Base-by-base conservation (phyloP, 1,140 invertebrate species). In the Pseudachorutes palmiensis region DNA sequence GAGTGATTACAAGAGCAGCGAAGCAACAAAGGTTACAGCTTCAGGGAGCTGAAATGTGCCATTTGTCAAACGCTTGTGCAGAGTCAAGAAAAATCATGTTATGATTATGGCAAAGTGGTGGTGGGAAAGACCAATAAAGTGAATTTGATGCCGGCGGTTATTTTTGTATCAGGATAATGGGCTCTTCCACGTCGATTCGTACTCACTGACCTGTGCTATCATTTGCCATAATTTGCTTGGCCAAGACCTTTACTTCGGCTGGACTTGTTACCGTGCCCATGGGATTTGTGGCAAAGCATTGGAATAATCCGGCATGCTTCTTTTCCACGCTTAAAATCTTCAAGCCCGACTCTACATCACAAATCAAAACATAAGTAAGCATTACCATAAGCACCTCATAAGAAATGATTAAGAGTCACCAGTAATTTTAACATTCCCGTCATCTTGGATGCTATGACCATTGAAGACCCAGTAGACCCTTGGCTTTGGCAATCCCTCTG, bases 201-300 rank as follows among this genome's bases (percentile, higher is more conserved):
- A n/a, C n/a, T n/a, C n/a, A 36, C 61, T 29, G 51, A 69, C 68
- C 68, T 63, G 62, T 64, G 45, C 68, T 69, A 65, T 68, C 70
- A 58, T 49, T 71, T 29, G 82, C 83, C 2, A 83, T 82, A 28
- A 88, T 87, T 75, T 89, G 86, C 73, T 86, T 84, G 0, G 90
- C 89, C 65, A 85, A 84, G 0, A 93, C 90, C 64, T 83, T 83
- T 36, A 92, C 76, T 68, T 86, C 78, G 60, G 83, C 83, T 31
- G 81, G 81, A 14, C 81, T 81, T 9, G 80, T 82, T 19, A 81
- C 85, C 64, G 87, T 88, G 26, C 89, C 90, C 16, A 91, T 81
- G n/a, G 82, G 77, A 78, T 94, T 95, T 66, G 83, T 86, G 0
- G 89, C 91, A 72, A 94, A 89, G 76, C 91, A 93, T 75, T 95